Evolutionary conservation across 2,797 vertebrate species (phyloP).

Genomic region (Acipenser oxyrinchus): DNA sequence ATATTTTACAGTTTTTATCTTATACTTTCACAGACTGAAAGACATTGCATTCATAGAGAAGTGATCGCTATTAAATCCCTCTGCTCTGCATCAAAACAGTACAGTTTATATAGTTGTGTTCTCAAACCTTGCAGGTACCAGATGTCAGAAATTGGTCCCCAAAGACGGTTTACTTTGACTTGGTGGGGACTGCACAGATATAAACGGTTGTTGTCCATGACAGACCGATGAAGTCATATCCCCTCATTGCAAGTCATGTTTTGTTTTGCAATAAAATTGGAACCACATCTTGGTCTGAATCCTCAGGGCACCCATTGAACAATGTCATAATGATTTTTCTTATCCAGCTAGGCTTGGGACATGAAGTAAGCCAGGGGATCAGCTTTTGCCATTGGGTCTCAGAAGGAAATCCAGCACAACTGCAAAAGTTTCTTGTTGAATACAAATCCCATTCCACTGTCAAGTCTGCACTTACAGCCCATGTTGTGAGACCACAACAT

Average conservation of each 20-base stretch:
- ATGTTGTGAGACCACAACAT: slow-evolving; percentile 10
- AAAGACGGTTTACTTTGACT: background rate
- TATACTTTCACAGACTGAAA: no score
- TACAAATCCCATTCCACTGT: background rate
- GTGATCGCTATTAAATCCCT: no score
- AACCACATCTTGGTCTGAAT: background rate
- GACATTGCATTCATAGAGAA: no score
- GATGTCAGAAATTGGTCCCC: slow-evolving; percentile 8
- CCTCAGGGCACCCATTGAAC: background rate
- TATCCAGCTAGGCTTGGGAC: background rate
- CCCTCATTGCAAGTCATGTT: slow-evolving; percentile 6
- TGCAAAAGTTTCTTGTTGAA: slow-evolving; percentile 5
- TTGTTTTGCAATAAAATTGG: slow-evolving; percentile 1
- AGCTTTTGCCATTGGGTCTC: slow-evolving; percentile 1
- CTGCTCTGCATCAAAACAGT: background rate
- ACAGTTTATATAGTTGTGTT: background rate
- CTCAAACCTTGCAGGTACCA: background rate
- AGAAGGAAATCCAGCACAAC: slow-evolving; percentile 2
- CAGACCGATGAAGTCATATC: slow-evolving; percentile 12
- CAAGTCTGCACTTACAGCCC: background rate
- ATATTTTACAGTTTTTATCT: no score
- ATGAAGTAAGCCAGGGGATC: background rate
- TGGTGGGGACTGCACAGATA: background rate
- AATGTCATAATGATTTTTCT: background rate
- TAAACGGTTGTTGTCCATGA: slow-evolving; percentile 4